Evolutionary conservation across 2,113 vertebrate genomes (phyloP), one percentile per base, ranked within the genome.

Genomic region (Speoplatyrhinus poulsoni): DNA sequence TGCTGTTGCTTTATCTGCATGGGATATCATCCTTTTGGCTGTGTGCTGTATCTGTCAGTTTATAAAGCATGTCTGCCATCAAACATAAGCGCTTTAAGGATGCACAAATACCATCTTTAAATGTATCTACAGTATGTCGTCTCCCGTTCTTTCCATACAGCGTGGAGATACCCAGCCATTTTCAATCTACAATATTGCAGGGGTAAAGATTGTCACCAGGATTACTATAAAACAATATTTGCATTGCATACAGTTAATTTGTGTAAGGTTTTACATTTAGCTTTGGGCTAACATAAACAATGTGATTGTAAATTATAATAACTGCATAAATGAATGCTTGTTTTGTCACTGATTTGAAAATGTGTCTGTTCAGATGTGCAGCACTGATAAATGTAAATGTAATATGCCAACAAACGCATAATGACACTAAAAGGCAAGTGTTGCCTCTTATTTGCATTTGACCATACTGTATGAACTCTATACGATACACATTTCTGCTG

Each of bases 1-100:
- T 57, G 60, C 46, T n/a, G 12, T 36, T 71, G 46, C 7, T 85
- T 82, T 74, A 81, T 85, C 70, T 72, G 72, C 67, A 26, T 26
- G 2, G 26, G 49, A 36, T 62, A 70, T 53, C 71, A 62, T 75
- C 46, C 65, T 76, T 46, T 63, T 77, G 70, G 80, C 73, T 67
- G 64, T 36, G 67, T 36, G 2, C 26, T 26, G 48, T 33, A 67
- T 85, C 65, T 73, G 68, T 65, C 11, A 5, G 13, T 12, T 15
- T 12, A 54, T 64, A 56, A 63, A 72, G 62, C 65, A 17, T 48
- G 61, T 36, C 64, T 65, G 41, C 72, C 46, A 36, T 33, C 49
- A 61, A 12, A 59, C 65, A 72, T 70, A 68, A 77, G 70, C 73
- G 66, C 52, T 73, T 81, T 83, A 77, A 61, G 53, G 12, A 68